A percentile compares a stretch with the other conserved stretches of the same genome.
Evolutionary conservation across 1,140 invertebrate species (phyloP).

Genomic region (Aphaenogaster ashmeadi): DNA sequence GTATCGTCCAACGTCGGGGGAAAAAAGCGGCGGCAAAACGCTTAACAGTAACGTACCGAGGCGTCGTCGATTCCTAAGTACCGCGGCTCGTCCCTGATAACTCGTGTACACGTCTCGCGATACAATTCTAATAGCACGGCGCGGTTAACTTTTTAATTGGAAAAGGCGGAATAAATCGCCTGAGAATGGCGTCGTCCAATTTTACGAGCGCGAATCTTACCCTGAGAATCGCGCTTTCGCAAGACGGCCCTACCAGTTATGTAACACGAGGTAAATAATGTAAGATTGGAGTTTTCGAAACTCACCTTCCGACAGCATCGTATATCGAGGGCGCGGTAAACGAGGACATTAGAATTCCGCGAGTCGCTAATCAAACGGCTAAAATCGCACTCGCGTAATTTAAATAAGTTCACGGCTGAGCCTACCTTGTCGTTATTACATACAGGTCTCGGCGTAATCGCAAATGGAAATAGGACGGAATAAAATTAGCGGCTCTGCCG

Average conservation of each 20-base stretch:
- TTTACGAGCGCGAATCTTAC: slow-evolving; percentile 39
- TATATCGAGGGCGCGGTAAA: neutral
- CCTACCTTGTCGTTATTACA: slow-evolving; percentile 1
- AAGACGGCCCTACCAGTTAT: neutral
- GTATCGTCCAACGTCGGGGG: slow-evolving; percentile 4
- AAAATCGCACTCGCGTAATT: slow-evolving; percentile 34
- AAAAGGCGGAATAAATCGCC: slow-evolving; percentile 68
- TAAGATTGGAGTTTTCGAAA: neutral
- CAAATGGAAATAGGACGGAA: slow-evolving; percentile 79
- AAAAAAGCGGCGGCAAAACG: slow-evolving; percentile 33
- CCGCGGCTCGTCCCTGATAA: slow-evolving; percentile 39
- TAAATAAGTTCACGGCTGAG: slow-evolving; percentile 33
- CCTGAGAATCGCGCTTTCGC: slow-evolving; percentile 2
- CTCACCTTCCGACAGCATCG: neutral
- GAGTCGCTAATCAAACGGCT: slow-evolving; percentile 27
- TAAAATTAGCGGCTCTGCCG: slow-evolving; percentile 84
- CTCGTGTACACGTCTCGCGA: slow-evolving; percentile 40
- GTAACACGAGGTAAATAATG: neutral
- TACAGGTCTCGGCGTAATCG: neutral
- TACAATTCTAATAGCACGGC: slow-evolving; percentile 42
- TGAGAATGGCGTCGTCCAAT: slow-evolving; percentile 67
- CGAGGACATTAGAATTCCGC: neutral
- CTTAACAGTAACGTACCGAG: slow-evolving; percentile 51
- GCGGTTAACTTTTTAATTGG: slow-evolving; percentile 65
- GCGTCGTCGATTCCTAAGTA: slow-evolving; percentile 44